These are phyloP conservation scores for Papilio dardanus DNA, from an alignment of 1,140 invertebrate species.

Conservation along the genomic window DNA sequence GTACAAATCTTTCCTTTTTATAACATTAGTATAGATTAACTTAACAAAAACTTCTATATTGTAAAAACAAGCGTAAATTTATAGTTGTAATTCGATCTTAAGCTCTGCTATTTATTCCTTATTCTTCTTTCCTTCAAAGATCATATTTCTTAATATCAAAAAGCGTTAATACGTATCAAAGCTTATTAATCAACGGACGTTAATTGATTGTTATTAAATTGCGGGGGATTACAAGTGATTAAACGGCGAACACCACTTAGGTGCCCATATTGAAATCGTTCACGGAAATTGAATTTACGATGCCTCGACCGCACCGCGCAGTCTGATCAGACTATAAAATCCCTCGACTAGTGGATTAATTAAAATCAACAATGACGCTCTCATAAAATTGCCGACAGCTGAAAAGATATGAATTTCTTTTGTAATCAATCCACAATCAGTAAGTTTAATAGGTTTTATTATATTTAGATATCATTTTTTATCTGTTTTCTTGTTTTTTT, in stretches of 20 bases:
- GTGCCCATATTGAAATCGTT: slow-evolving; percentile 6
- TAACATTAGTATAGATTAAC: too few relatives aligned
- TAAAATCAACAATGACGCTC: slow-evolving; percentile 7
- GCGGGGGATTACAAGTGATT: neutral
- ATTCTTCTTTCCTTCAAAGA: too few relatives aligned
- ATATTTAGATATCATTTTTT: neutral
- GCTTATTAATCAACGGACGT: neutral
- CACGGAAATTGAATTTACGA: slow-evolving; percentile 22
- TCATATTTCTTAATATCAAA: neutral
- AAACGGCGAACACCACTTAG: slow-evolving; percentile 11
- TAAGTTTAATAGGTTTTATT: neutral
- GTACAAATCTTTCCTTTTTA: too few relatives aligned
- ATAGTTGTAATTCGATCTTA: too few relatives aligned
- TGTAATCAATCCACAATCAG: neutral
- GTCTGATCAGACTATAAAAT: slow-evolving; percentile 11
- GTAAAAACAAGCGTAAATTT: too few relatives aligned
- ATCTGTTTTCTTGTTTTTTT: too few relatives aligned
- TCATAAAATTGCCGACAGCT: neutral
- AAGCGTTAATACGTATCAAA: neutral
- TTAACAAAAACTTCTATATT: too few relatives aligned
- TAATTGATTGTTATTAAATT: slow-evolving; percentile 17
- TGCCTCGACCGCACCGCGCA: neutral
- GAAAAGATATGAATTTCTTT: neutral
- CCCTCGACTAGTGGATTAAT: slow-evolving; percentile 17
- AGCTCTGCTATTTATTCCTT: too few relatives aligned